Conservation (phyloP, 2,888 invertebrate species). For the Xanthia icteritia region DNA sequence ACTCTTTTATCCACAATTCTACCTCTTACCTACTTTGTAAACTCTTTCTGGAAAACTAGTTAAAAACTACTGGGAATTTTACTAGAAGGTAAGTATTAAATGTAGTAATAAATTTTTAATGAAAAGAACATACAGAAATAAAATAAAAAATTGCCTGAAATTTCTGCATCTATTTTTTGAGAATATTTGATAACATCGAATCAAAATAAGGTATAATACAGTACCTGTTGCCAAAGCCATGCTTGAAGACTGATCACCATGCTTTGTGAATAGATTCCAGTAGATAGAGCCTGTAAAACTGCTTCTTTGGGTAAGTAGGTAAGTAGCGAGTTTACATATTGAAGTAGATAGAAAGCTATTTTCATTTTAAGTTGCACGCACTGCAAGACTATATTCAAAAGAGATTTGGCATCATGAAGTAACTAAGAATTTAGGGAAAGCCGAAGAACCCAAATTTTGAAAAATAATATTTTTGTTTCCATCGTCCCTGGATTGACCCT, state of each 20-base stretch:
- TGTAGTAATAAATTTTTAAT: not conserved
- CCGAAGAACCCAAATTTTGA: not conserved
- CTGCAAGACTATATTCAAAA: not conserved
- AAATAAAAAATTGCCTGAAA: no score
- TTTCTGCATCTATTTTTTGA: not conserved
- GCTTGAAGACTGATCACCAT: not conserved
- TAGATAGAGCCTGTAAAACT: slow-evolving; percentile 28
- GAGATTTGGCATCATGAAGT: not conserved
- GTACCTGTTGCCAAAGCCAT: not conserved
- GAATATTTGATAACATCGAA: not conserved
- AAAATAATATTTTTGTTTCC: not conserved
- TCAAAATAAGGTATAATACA: not conserved
- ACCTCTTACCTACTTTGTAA: not conserved
- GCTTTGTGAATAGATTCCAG: slow-evolving; percentile 11
- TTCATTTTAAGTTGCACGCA: slow-evolving; percentile 26
- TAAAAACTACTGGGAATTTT: not conserved
- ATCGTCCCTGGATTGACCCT: slow-evolving; percentile 5
- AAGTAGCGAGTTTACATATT: slow-evolving; percentile 14
- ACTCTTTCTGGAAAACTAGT: not conserved
- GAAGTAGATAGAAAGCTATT: slow-evolving; percentile 13
- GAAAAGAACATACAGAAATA: not conserved
- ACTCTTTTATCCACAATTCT: not conserved
- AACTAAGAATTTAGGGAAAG: not conserved
- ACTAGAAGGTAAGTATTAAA: not conserved
- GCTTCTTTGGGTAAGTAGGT: slow-evolving; percentile 33